Evolutionary conservation across 2,113 vertebrate species (phyloP), one percentile per base, ranked within the genome.

Genomic region (Euleptes europaea): DNA sequence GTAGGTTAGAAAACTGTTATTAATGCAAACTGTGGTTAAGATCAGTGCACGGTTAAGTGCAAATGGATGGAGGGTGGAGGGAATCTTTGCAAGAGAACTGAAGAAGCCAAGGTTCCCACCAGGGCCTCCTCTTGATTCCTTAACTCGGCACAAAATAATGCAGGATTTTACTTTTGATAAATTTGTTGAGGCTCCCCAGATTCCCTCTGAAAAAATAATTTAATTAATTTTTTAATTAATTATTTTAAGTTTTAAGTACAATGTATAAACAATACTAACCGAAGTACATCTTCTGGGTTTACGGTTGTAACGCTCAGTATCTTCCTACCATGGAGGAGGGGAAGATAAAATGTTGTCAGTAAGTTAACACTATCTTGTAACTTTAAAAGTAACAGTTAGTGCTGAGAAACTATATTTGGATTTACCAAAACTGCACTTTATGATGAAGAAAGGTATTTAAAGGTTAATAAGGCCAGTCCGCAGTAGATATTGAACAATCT

Each of bases 231-330:
- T 78, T 10, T 7, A 44, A 49, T 81, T 54, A 47, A 71, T 31
- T 80, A 67, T 4, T 28, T 49, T 80, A 12, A 33, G 66, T 23
- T 51, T 35, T 26, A 49, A 66, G 33, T 40, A 63, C 19, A 40
- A 69, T 72, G 44, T 19, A 63, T 35, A 90, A 71, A 0, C 51
- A 15, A 87, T 97, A 99, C 98, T 96, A 91, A 99, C 98, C 98
- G 96, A 98, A 3, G 97, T 93, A 88, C 95, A 97, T 87, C 96
- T 97, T 90, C 96, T 93, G 92, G 97, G 94, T 95, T 97, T 96
- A 92, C 95, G 97, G 12, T 98, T 97, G 90, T 97, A 99, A 91
- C 95, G 97, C 94, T 99, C 98, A 94, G 97, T 99, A 96, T 99
- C 98, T 95, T 99, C 98, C 98, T 99, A 95, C 82, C 95, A 21